Percentiles rank a stretch among this genome's conserved stretches.
These are phyloP conservation scores for Megaceryle torquata DNA, from an alignment of 2,113 vertebrate species.

Conservation along the genomic window DNA sequence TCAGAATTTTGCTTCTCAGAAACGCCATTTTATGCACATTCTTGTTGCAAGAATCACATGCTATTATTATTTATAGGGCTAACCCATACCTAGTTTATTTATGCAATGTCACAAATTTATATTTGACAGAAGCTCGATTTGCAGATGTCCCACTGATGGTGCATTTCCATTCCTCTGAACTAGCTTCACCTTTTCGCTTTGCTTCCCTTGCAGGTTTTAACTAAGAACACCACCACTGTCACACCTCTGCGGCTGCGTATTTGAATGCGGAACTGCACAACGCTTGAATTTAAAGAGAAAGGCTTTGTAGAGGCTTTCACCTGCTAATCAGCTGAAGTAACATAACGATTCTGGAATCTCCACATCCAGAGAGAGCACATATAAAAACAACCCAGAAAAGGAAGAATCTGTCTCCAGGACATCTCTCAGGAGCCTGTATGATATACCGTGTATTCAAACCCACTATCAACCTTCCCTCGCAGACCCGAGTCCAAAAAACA, in stretches of 20 bases:
- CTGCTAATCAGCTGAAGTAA: not conserved
- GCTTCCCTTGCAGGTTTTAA: not conserved
- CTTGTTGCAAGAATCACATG: not conserved
- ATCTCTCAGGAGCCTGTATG: accelerated
- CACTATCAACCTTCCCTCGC: not conserved
- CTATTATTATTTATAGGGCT: not conserved
- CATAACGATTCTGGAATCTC: not conserved
- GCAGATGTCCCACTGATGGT: not conserved
- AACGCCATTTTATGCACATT: not conserved
- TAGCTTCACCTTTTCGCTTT: not conserved
- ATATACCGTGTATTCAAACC: not conserved
- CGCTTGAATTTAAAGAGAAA: not conserved
- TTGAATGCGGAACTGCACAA: not conserved
- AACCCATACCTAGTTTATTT: not conserved
- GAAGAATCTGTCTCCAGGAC: not conserved
- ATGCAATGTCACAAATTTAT: not conserved
- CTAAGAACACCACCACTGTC: not conserved
- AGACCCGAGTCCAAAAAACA: not conserved
- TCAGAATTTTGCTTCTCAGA: not conserved
- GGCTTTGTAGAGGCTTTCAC: not conserved
- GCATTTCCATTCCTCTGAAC: not conserved
- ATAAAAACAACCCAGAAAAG: not conserved
- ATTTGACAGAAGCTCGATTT: not conserved
- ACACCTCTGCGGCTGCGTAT: not conserved
- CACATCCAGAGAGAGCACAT: not conserved